Base-by-base conservation (phyloP, 2,113 vertebrate species). In the Calypte anna region DNA sequence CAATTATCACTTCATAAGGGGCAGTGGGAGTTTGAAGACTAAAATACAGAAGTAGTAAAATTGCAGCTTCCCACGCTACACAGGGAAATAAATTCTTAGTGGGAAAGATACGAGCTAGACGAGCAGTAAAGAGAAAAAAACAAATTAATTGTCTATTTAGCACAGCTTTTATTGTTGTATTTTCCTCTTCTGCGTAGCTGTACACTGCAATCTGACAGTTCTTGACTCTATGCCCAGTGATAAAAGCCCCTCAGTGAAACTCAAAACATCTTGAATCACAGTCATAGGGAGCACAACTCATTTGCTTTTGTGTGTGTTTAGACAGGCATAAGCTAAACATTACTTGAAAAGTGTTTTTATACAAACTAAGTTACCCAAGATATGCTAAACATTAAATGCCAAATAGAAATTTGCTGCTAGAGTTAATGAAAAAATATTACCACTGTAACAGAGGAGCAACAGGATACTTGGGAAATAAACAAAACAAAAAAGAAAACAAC, bases 1-100 rank as follows among this genome's bases (percentile, higher is more conserved):
- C 80, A 96, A 96, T 96, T 96, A 93, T 72, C 94, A 92, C 93
- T 94, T 97, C 90, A 86, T 86, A 82, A 96, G 73, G 95, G 92
- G 82, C 82, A 90, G 94, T 96, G 93, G 94, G 95, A 95, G 90
- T 96, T 96, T 93, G 88, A 96, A 94, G 96, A 94, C 95, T 94
- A 94, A 95, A 96, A 96, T 93, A 95, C 82, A 96, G 92, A 94
- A 96, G 90, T 81, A 96, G 96, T 90, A 95, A 96, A 96, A 93
- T 78, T 86, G 73, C 88, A 94, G 88, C 96, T 95, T 97, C 96
- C 95, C 90, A 97, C 89, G 72, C 96, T 86, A 91, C 55, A 46
- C 22, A 64, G 77, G 76, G 80, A 96, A 96, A 91, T 68, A 94
- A 94, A 92, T 87, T 94, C 62, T 88, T 84, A 57, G 83, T 82